Base-by-base conservation (phyloP, 1,140 invertebrate species). In the Zaprionus lachaisei region DNA sequence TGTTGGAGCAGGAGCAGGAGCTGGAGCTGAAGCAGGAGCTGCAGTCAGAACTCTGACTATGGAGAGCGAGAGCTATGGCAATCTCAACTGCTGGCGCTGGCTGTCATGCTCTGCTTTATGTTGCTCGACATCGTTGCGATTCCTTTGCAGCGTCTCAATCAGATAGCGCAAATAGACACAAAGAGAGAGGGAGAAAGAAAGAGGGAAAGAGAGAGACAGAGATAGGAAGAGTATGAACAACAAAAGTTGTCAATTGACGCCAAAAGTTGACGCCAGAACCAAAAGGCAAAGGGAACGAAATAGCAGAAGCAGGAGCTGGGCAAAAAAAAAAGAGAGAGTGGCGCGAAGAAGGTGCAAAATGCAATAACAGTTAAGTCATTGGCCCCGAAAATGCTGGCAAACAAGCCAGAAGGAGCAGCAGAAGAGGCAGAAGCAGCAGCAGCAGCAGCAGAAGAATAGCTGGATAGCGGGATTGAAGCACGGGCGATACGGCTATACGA, bases 241-340 rank as follows among this genome's bases (percentile, higher is more conserved):
- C 80, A 83, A 83, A 89, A 87, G 78, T 89, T 87, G 83, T 89
- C 83, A 89, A 89, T 89, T 89, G 84, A 89, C 80, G 84, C 84
- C 81, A 83, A 87, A 85, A 87, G 77, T 87, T 89, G 83, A 80
- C 69, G 78, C 77, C 71, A 80, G 55, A 28, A 54, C 51, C 74
- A 62, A 80, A 87, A 87, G 69, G 72, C 57, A 68, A 62, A 75
- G 77, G 57, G 63, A 70, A 65, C 65, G 60, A 78, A 86, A 77
- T 54, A 54, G 49, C 55, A 69, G 61, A 70, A 37, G 67, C 72
- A 64, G n/a, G 22, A 65, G n/a, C n/a, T 28, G 41, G 34, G 22
- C 26, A 12, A 9, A 24, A 17, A 24, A 17, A 24, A 34, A 38
- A 49, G 55, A 15, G 71, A 37, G 38, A 56, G n/a, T 26, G 60